Evolutionary conservation across 2,888 invertebrate species (phyloP), one percentile per base, ranked within the genome.

Genomic region (Volucella inanis): DNA sequence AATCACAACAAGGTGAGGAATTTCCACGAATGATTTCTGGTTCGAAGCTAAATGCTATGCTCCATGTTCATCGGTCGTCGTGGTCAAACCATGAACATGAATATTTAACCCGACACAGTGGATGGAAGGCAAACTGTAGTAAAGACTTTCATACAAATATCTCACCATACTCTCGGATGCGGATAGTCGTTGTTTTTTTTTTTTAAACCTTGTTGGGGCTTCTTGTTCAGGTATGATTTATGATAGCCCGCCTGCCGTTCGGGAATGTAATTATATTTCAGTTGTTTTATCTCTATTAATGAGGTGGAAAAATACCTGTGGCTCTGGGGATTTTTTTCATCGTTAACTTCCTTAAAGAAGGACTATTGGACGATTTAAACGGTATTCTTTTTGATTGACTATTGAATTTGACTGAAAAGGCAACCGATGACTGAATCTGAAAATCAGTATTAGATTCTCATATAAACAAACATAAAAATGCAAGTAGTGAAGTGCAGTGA

Each of bases 231-330:
- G 59, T 80, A 84, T 84, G 84, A 84, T 84, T 80, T 84, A 84
- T 79, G 64, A 59, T 55, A 50, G 62, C 50, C 52, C 57, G 14
- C 18, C 38, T 45, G 74, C 65, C 72, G 67, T 65, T 59, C 57
- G 75, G 75, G 79, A 75, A 49, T 59, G 47, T 79, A 79, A 84
- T 84, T 84, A 84, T 75, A 52, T 65, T 54, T 22, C 22, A 64
- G 74, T 74, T 74, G 74, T 68, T 83, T 83, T 75, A 83, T 83
- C 83, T 83, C 79, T 65, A 70, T 83, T 64, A 83, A 80, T 75
- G 75, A 84, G 65, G 84, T 79, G 70, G 75, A 84, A 83, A 83
- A 74, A 75, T 84, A 75, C 80, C 80, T 80, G 80, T 75, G 41
- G 64, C 31, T 31, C 31, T 31, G 6, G 80, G 64, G 54, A 45